These are phyloP conservation scores for Lissocephala sabroskyi DNA, from an alignment of 2,888 invertebrate genomes.

Conservation along the genomic window DNA sequence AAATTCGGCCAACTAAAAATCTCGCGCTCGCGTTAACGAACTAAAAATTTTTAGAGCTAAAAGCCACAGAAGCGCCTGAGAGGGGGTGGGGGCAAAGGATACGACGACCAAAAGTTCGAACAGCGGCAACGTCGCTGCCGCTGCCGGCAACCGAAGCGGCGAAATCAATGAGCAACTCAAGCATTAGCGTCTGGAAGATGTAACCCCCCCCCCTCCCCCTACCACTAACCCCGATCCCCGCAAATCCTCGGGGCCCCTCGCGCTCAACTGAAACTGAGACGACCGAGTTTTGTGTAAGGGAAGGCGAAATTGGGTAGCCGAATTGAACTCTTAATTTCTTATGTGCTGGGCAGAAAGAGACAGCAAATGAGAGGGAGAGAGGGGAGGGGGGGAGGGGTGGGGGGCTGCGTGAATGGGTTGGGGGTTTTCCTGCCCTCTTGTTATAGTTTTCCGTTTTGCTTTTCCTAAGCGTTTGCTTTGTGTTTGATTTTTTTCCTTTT, in stretches of 20 bases:
- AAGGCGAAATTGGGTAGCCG: not conserved
- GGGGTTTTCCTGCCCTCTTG: no score
- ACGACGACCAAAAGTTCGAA: no score
- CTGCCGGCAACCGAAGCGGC: slow-evolving; percentile 2
- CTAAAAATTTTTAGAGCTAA: slow-evolving; percentile 41
- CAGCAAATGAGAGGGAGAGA: no score
- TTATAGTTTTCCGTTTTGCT: no score
- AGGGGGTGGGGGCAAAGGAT: no score
- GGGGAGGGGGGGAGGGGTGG: no score
- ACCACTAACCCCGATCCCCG: not conserved
- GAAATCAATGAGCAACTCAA: slow-evolving; percentile 6
- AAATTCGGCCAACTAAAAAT: slow-evolving; percentile 3
- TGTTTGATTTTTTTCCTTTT: no score
- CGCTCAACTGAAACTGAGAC: slow-evolving; percentile 7
- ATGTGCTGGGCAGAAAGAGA: not conserved
- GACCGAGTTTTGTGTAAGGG: not conserved
- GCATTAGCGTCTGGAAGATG: not conserved
- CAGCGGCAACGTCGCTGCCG: not conserved
- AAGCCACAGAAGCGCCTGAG: no score
- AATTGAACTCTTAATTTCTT: no score
- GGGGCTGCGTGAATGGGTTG: no score
- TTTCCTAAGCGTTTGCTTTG: no score
- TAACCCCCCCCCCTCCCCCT: not conserved
- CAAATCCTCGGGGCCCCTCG: slow-evolving; percentile 17
- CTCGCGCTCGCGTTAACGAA: slow-evolving; percentile 24